Base-by-base conservation (phyloP, 2,888 invertebrate genomes). In the Amphipyra tragopoginis region DNA sequence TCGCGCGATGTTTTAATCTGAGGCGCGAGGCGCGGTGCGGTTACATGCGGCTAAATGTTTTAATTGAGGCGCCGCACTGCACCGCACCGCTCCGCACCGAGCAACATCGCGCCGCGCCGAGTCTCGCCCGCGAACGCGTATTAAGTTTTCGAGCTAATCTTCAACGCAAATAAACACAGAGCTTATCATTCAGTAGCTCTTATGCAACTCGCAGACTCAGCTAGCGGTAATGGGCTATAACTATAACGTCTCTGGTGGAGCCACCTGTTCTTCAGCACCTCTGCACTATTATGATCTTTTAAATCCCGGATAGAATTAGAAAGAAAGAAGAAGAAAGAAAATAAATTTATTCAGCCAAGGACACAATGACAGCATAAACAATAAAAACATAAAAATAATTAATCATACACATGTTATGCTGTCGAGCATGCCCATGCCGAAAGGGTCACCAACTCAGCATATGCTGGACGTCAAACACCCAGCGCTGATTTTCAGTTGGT, bases 1-100 rank as follows among this genome's bases (percentile, higher is more conserved):
- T 79, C 65, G 74, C 57, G 77, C 76, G 68, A 81, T 81, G 82
- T 81, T 86, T 83, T 79, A 84, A 85, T 84, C 71, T 75, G 72
- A 44, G 48, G 47, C 48, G 47, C 40, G 52, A 8, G 65, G 68
- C 61, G 78, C 60, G 82, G 74, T 74, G 56, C 67, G 67, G 15
- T 43, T 33, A 26, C 33, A n/a, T 63, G 72, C 67, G 63, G 65
- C 74, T 66, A 61, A 69, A 75, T 78, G 80, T 79, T 80, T 71
- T 68, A 73, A 82, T 75, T 69, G 63, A 57, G 49, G 40, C 39
- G 49, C 61, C 44, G 48, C 63, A 33, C 51, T 7, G 29, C 42
- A 40, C 48, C 50, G 42, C 38, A 2, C n/a, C 34, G 8, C 33
- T 7, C 45, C 39, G 26, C 39, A n/a, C 8, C 5, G n/a, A 9